Conservation (phyloP, 1,140 invertebrate species). For the Galendromus occidentalis region DNA sequence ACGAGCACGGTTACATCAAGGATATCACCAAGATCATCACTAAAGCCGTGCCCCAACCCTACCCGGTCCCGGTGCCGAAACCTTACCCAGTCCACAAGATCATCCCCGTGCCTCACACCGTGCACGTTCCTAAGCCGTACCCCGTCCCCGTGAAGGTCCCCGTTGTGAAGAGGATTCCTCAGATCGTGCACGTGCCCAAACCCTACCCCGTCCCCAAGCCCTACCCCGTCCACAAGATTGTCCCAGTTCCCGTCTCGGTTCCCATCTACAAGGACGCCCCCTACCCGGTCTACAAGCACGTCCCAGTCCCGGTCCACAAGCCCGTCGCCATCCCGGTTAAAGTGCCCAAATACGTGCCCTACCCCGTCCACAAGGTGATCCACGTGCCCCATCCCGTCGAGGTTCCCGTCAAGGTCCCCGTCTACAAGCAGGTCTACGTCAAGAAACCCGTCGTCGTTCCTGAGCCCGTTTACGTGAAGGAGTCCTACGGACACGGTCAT, state of each 20-base stretch:
- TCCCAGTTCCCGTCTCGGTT: neutral
- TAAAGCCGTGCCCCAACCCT: neutral
- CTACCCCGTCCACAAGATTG: neutral
- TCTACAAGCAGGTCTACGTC: conserved; percentile 6
- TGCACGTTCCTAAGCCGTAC: neutral
- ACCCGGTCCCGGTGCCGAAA: neutral
- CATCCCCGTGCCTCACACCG: neutral
- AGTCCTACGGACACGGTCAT: neutral
- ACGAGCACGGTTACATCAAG: conserved; percentile 8
- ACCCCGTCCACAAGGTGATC: conserved; percentile 8
- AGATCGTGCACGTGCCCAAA: conserved; percentile 4
- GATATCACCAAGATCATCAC: conserved; percentile 11
- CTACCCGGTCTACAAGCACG: conserved; percentile 3
- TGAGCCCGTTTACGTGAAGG: conserved; percentile 3
- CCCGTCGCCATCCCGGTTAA: neutral
- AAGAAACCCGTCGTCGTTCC: conserved; percentile 6
- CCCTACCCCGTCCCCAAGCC: conserved; percentile 7
- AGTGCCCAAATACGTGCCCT: neutral
- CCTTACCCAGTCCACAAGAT: conserved; percentile 7
- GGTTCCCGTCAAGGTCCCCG: conserved; percentile 4
- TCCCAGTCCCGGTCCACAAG: conserved; percentile 3
- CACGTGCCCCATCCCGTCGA: neutral
- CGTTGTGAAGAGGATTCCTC: conserved; percentile 1
- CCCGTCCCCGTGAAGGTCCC: conserved; percentile 1
- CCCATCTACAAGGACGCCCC: conserved; percentile 10